These are phyloP conservation scores for Polietes domitor DNA, from an alignment of 2,888 invertebrate species.

Conservation along the genomic window DNA sequence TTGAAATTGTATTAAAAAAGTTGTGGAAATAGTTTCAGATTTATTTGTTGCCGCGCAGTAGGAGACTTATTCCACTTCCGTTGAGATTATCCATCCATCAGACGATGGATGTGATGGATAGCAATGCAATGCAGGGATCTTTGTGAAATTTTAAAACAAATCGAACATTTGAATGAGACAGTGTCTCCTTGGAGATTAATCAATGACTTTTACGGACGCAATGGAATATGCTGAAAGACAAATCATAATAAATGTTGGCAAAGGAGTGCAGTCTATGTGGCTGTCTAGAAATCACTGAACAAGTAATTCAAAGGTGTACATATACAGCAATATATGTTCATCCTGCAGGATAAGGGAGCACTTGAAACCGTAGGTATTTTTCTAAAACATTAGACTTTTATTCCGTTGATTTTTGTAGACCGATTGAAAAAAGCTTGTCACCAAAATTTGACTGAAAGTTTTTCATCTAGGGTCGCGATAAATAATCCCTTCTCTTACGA, in stretches of 20 bases:
- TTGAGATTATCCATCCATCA: slow-evolving; percentile 23
- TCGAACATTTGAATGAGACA: slow-evolving; percentile 43
- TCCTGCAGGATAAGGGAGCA: too few relatives aligned
- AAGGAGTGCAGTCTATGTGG: not conserved
- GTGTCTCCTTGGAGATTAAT: slow-evolving; percentile 63
- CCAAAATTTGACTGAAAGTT: too few relatives aligned
- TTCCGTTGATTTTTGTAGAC: too few relatives aligned
- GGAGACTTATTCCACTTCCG: slow-evolving; percentile 10
- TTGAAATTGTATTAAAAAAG: slow-evolving; percentile 41
- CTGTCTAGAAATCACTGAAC: too few relatives aligned
- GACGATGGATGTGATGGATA: not conserved
- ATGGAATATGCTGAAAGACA: not conserved
- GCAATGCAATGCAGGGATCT: not conserved
- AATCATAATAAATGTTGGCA: not conserved
- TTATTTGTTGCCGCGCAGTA: not conserved
- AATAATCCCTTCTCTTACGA: too few relatives aligned
- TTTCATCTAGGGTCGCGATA: too few relatives aligned
- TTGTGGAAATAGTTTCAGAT: not conserved
- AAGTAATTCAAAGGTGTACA: too few relatives aligned
- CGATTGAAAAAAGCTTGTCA: too few relatives aligned
- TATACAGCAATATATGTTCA: too few relatives aligned
- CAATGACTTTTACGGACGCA: slow-evolving; percentile 33
- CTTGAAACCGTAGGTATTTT: too few relatives aligned
- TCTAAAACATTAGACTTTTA: too few relatives aligned
- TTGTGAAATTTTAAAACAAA: slow-evolving; percentile 41